Conservation (phyloP, 2,888 invertebrate species). For the Drosophila aldrichi region DNA sequence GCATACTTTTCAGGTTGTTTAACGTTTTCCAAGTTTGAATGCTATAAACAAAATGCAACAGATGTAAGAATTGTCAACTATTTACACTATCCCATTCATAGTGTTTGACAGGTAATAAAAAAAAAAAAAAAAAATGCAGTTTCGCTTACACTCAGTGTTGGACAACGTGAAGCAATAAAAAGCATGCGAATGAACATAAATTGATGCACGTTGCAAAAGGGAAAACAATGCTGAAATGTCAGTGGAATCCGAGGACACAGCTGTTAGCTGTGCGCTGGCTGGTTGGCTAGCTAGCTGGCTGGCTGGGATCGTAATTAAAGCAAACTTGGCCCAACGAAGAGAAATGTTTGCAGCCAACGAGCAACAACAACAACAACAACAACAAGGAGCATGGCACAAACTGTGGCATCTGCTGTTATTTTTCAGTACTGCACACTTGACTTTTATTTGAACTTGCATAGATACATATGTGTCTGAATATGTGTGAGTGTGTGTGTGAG, state of each 20-base stretch:
- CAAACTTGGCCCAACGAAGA: conserved; percentile 73
- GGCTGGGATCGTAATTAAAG: conserved; percentile 72
- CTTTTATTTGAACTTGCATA: conserved; percentile 79
- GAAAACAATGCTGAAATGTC: conserved; percentile 41
- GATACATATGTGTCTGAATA: conserved; percentile 69
- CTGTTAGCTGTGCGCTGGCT: conserved; percentile 22
- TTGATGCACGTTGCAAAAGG: conserved; percentile 54
- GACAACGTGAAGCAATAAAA: conserved; percentile 17
- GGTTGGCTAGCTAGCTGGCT: conserved; percentile 3
- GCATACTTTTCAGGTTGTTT: conserved; percentile 3
- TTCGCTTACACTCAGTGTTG: conserved; percentile 26
- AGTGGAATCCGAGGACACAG: conserved; percentile 52
- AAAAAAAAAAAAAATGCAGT: too few relatives aligned
- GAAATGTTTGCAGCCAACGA: conserved; percentile 60
- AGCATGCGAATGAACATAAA: conserved; percentile 70
- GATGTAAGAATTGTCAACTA: background rate
- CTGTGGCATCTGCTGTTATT: conserved; percentile 46
- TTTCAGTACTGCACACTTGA: conserved; percentile 64
- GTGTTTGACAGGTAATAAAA: conserved; percentile 38
- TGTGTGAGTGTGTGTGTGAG: background rate
- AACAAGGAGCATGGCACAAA: conserved; percentile 23
- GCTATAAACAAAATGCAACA: background rate
- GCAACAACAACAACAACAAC: conserved; percentile 17
- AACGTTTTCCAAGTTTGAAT: too few relatives aligned
- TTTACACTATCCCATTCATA: conserved; percentile 25